phyloP scores from a whole-genome alignment of 2,797 vertebrate species.

The Siniperca scherzeri region DNA sequence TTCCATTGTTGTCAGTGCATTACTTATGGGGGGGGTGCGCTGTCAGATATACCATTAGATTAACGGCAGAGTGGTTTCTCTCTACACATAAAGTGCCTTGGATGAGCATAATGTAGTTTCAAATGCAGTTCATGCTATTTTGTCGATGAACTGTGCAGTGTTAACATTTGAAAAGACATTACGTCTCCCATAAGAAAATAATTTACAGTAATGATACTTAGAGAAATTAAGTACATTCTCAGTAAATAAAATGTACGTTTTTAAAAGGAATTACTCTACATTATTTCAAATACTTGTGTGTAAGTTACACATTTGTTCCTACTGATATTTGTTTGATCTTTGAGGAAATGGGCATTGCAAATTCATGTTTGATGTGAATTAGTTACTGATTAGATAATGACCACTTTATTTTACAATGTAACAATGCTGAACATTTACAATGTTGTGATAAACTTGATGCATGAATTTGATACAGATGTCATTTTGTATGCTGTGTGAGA shows the following conservation, averaged over 20 bases:
- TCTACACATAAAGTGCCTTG: background rate
- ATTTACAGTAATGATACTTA: background rate
- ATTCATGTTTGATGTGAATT: background rate
- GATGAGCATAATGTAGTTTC: constrained; percentile 9
- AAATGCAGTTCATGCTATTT: background rate
- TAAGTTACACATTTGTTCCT: background rate
- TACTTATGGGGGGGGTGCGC: constrained; percentile 51
- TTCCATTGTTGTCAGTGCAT: constrained; percentile 61
- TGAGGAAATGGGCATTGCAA: background rate
- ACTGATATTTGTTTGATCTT: background rate
- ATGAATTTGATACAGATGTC: background rate
- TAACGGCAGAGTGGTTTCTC: constrained; percentile 32
- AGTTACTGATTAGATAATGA: background rate
- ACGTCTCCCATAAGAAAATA: background rate
- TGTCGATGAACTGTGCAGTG: background rate
- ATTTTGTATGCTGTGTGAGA: background rate
- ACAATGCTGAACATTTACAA: background rate
- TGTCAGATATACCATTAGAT: constrained; percentile 39
- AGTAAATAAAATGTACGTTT: background rate
- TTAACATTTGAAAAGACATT: background rate
- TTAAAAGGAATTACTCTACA: too few species aligned
- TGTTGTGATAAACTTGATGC: background rate
- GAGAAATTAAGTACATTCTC: background rate
- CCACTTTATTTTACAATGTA: background rate
- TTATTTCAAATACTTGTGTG: background rate